Evolutionary conservation across 1,140 invertebrate species (phyloP), one percentile per base, ranked within the genome.

Genomic region (Chrysomallon squamiferum): DNA sequence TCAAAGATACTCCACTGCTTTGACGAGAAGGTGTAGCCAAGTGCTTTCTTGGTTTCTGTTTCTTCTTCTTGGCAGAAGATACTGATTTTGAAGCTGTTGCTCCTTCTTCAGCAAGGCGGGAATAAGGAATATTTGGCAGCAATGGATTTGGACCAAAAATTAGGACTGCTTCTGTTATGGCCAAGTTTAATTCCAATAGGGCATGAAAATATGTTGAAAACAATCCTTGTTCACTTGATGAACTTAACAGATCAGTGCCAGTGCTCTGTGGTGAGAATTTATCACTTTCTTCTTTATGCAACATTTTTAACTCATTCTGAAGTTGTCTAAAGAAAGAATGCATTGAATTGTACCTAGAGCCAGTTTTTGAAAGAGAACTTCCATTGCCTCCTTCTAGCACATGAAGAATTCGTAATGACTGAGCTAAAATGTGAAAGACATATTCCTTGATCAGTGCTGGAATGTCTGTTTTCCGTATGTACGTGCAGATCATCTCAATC

Each of bases 191-290:
- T 59, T 85, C 84, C 66, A 85, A 65, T 25, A 84, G 49, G n/a
- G 79, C 71, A 38, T 84, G 84, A 61, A 85, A 79, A 52, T 85
- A 85, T 11, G 82, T 80, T 5, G 84, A 84, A 56, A 83, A 84
- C 27, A 77, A 45, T 18, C 81, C 79, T 22, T 77, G 69, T 65
- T 84, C 80, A 27, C 67, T 68, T 9, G 78, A 80, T 27, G 69
- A 33, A 27, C 67, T 68, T 9, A 79, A 80, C 25, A 67, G 35
- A 41, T 75, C 78, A 56, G 72, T 62, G 2, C 65, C 45, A 20
- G 74, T 77, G 2, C 62, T 72, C 18, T 50, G 58, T 11, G 73
- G 66, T 5, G 72, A 68, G 71, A 76, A 76, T 29, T 59, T 65
- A 41, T 68, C 68, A 22, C 58, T 45, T 47, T 84, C 83, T n/a